These are phyloP conservation scores for Xiphophorus couchianus DNA, from an alignment of 2,113 vertebrate species.

Conservation along the genomic window DNA sequence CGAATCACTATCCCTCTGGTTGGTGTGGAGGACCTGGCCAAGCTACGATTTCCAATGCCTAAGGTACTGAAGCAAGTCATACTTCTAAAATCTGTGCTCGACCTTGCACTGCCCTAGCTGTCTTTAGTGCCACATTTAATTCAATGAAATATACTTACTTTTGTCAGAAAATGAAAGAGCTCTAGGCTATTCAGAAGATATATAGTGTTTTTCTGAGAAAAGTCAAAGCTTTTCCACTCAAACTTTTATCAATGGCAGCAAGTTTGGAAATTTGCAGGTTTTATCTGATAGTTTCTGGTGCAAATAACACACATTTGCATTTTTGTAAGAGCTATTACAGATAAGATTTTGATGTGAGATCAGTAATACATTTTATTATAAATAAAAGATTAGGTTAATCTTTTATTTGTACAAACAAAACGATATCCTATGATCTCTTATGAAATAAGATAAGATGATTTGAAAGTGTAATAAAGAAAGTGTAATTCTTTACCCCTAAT, in stretches of 20 bases:
- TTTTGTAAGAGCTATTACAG: neutral
- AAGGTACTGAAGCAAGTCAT: slow-evolving; percentile 81
- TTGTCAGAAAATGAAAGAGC: neutral
- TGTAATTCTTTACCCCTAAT: too few species aligned
- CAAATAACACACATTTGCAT: neutral
- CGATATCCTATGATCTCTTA: too few species aligned
- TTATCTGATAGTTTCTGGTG: neutral
- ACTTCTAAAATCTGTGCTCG: too few species aligned
- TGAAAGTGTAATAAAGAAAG: too few species aligned
- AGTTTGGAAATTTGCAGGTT: neutral
- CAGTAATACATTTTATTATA: neutral
- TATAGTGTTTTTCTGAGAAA: neutral
- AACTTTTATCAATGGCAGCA: slow-evolving; percentile 45
- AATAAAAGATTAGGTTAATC: neutral
- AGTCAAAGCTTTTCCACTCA: slow-evolving; percentile 6
- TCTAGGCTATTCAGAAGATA: neutral
- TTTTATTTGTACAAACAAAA: too few species aligned
- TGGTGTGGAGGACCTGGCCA: slow-evolving; percentile 89
- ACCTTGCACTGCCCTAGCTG: neutral
- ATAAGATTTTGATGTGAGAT: neutral
- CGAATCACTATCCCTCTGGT: slow-evolving; percentile 94
- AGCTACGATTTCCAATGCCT: slow-evolving; percentile 92
- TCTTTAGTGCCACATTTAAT: neutral
- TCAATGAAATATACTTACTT: neutral
- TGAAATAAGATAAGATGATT: too few species aligned